Percentiles rank a stretch among this genome's conserved stretches.
Conservation (phyloP, 2,113 vertebrate species). For the Tachysurus fulvidraco region DNA sequence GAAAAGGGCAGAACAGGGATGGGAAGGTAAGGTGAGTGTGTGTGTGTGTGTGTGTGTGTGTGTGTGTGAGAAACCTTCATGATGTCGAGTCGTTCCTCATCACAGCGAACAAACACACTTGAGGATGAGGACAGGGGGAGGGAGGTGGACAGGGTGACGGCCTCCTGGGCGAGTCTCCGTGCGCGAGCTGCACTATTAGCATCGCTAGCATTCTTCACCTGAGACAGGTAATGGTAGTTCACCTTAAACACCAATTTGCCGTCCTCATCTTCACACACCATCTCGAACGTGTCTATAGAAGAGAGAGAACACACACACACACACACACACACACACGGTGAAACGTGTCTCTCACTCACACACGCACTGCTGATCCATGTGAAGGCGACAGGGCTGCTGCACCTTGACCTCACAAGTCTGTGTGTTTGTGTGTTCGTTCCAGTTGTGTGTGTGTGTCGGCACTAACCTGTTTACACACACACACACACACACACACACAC, state of each 20-base stretch:
- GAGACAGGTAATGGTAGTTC: slow-evolving; percentile 99
- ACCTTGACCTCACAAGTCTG: not conserved
- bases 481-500: slow-evolving; percentile 21
- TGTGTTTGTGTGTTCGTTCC: not conserved
- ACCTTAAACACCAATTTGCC: slow-evolving; percentile 97
- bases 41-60: not conserved
- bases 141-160: slow-evolving; percentile 95
- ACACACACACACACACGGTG: not conserved
- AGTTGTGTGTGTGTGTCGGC: slow-evolving; percentile 28
- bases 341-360: not conserved
- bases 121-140: slow-evolving; percentile 95
- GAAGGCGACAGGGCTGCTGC: not conserved
- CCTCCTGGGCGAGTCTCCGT: slow-evolving; percentile 94
- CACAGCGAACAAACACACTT: slow-evolving; percentile 95
- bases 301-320: not conserved
- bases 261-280: slow-evolving; percentile 97
- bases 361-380: not conserved
- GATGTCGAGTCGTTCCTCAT: slow-evolving; percentile 95
- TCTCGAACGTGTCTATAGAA: slow-evolving; percentile 92
- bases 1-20: no score
- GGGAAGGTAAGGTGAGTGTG: not conserved
- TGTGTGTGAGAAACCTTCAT: slow-evolving; percentile 86
- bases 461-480: not conserved
- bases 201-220: slow-evolving; percentile 97
- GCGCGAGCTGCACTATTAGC: slow-evolving; percentile 94